Conservation (phyloP, 2,797 vertebrate species). For the Lutra lutra region DNA sequence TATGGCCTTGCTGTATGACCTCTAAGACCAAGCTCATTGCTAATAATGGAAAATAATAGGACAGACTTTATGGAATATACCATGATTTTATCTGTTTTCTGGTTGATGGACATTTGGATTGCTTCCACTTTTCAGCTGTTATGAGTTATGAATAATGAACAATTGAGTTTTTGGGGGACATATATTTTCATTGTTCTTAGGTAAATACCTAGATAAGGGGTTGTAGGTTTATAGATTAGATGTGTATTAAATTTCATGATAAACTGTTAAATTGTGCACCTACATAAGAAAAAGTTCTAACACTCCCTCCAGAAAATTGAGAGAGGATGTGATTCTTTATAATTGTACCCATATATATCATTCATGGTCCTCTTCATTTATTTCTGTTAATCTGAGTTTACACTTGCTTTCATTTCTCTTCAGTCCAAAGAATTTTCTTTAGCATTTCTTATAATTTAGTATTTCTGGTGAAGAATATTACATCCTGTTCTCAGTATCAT, state of each 20-base stretch:
- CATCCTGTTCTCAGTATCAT: background rate
- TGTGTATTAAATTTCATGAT: background rate
- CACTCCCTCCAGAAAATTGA: background rate
- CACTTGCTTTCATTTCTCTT: constrained; percentile 28
- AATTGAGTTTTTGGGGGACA: background rate
- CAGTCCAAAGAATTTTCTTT: background rate
- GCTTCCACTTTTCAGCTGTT: background rate
- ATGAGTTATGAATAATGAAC: background rate
- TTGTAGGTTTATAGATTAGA: background rate
- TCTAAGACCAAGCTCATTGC: background rate
- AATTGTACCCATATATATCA: background rate
- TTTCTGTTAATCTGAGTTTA: background rate
- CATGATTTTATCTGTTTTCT: background rate
- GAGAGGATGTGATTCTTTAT: background rate
- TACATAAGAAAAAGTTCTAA: background rate
- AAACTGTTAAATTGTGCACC: background rate
- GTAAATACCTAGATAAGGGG: background rate
- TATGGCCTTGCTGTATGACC: background rate
- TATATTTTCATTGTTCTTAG: background rate
- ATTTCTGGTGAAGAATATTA: background rate
- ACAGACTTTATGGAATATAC: background rate
- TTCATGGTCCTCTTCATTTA: constrained; percentile 28
- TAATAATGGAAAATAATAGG: background rate
- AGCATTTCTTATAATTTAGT: background rate
- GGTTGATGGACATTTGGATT: background rate